Evolutionary conservation across 2,888 invertebrate genomes (phyloP), one percentile per base, ranked within the genome.

Genomic region (Andrena fulva): DNA sequence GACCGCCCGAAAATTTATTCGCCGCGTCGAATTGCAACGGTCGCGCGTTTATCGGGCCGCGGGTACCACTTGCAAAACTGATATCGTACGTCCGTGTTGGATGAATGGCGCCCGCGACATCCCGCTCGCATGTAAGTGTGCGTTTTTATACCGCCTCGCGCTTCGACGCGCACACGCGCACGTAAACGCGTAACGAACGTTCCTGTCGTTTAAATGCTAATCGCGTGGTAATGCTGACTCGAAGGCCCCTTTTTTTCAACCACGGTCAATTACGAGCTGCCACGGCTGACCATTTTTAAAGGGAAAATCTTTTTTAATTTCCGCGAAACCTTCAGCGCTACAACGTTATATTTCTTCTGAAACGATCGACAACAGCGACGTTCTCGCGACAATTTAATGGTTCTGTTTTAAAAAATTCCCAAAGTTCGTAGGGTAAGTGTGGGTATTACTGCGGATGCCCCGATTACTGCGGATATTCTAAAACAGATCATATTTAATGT

Each of bases 181-280:
- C 42, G 73, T 50, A 20, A 27, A 66, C 74, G 71, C 75, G 62
- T 77, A 88, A 88, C 88, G 82, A 87, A 84, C 80, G 72, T 70
- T 75, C 82, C 77, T 82, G 84, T 87, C 84, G 88, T 88, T 88
- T 89, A 88, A 88, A 88, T 88, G 88, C 87, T 88, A 88, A 88
- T 88, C 88, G 84, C 75, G 70, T 48, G 78, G 87, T 87, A 87
- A 88, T 89, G 87, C 87, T 81, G 82, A 87, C 84, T 88, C 87
- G 72, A 82, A 66, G 70, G 59, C 48, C 59, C 50, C 50, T 31
- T 80, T 50, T 76, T 59, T 35, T 27, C 7, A 33, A 12, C 12
- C 5, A 33, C 6, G 66, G 66, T 80, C 89, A 82, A 85, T 84
- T 87, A 84, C 77, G 63, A 63, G 42, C 31, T 52, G 60, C 70